Percentiles rank a stretch among this genome's conserved stretches.
Conservation (phyloP, 1,140 invertebrate species). For the Cherax destructor region DNA sequence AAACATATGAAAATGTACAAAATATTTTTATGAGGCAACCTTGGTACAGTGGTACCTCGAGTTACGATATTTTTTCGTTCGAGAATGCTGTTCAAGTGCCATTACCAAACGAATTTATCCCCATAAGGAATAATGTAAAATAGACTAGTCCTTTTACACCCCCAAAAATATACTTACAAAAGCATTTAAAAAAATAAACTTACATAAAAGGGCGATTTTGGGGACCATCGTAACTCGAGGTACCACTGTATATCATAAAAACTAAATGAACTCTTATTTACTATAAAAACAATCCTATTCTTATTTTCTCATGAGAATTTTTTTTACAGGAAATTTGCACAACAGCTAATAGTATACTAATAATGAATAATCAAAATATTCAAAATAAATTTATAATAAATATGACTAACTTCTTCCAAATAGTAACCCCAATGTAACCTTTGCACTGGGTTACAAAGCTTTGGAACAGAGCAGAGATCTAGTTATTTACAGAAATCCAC, state of each 20-base stretch:
- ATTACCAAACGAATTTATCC: no score
- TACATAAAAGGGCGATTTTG: no score
- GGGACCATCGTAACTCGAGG: no score
- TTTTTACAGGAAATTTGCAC: neutral
- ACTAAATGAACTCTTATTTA: neutral
- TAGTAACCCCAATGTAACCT: constrained; percentile 2
- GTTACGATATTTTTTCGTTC: no score
- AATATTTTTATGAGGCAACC: neutral
- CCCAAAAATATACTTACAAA: no score
- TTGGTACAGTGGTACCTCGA: no score
- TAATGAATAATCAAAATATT: neutral
- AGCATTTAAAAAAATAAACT: no score
- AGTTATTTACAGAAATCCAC: neutral
- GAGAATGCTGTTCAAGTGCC: no score
- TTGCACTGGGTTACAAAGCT: neutral
- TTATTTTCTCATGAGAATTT: neutral
- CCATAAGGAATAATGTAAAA: no score
- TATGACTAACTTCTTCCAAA: constrained; percentile 7
- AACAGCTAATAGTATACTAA: neutral
- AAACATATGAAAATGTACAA: constrained; percentile 1
- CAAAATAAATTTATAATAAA: constrained; percentile 16
- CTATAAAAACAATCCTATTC: neutral
- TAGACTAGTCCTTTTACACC: no score
- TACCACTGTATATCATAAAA: no score
- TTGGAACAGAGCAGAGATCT: constrained; percentile 3